Conservation (phyloP, 1,140 invertebrate genomes). For the Ptiloglossa arizonensis region DNA sequence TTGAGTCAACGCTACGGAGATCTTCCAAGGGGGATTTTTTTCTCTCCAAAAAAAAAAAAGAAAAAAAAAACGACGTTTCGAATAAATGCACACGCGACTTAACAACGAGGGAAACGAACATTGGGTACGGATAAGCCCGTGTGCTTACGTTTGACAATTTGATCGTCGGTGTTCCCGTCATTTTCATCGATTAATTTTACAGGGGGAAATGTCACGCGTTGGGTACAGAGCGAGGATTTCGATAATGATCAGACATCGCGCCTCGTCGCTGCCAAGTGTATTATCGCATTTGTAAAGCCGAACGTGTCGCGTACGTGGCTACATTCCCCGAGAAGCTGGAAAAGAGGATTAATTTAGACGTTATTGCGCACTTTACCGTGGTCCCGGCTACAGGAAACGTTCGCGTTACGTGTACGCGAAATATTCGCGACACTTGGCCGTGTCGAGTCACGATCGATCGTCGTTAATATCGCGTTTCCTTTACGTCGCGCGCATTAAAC, state of each 20-base stretch:
- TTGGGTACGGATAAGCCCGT: slow-evolving; percentile 35
- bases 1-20: no score
- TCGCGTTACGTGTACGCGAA: neutral
- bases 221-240: slow-evolving; percentile 1
- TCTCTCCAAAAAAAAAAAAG: no score
- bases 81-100: no score
- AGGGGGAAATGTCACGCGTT: neutral
- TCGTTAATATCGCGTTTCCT: neutral
- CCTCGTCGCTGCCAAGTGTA: neutral
- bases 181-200: slow-evolving; percentile 8
- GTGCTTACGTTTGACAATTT: slow-evolving; percentile 29
- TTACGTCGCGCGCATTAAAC: neutral
- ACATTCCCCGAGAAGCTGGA: neutral
- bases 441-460: neutral
- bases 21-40: no score
- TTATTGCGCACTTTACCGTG: no score
- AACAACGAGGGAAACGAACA: no score
- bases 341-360: slow-evolving; percentile 15
- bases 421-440: neutral
- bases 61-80: no score
- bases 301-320: neutral
- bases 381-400: neutral
- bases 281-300: neutral
- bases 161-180: neutral
- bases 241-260: slow-evolving; percentile 11